Evolutionary conservation across 2,113 vertebrate genomes (phyloP).

Genomic region (Narcine bancroftii): DNA sequence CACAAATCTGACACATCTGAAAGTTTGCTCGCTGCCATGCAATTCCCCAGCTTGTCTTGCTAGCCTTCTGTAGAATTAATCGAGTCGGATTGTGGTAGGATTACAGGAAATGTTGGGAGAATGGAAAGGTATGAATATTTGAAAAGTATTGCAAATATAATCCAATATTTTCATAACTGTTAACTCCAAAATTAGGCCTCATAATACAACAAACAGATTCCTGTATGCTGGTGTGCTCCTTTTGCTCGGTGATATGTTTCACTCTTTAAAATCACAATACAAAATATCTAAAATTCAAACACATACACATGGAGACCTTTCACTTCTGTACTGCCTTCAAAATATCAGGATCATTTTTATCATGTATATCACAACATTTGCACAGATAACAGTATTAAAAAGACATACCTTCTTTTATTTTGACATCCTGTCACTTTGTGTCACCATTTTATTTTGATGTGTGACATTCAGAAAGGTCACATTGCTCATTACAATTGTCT

Average conservation of each 20-base stretch:
- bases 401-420: constrained; percentile 15
- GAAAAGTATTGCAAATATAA: background rate
- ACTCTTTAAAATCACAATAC: background rate
- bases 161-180: background rate
- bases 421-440: constrained; percentile 25
- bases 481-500: constrained; percentile 27
- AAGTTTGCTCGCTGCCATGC: background rate
- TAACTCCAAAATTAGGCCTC: background rate
- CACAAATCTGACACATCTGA: background rate
- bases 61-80: background rate
- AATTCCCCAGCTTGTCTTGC: background rate
- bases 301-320: background rate
- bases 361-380: constrained; percentile 22
- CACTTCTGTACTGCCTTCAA: constrained; percentile 21
- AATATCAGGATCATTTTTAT: background rate
- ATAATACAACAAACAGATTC: background rate
- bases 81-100: background rate
- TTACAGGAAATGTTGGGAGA: background rate
- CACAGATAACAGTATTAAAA: constrained; percentile 23
- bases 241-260: background rate
- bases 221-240: background rate
- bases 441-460: constrained; percentile 12
- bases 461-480: constrained; percentile 34
- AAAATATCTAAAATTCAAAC: background rate
- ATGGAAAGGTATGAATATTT: background rate